These are phyloP conservation scores for Chinchilla lanigera DNA, from an alignment of 2,113 vertebrate species.

Conservation along the genomic window DNA sequence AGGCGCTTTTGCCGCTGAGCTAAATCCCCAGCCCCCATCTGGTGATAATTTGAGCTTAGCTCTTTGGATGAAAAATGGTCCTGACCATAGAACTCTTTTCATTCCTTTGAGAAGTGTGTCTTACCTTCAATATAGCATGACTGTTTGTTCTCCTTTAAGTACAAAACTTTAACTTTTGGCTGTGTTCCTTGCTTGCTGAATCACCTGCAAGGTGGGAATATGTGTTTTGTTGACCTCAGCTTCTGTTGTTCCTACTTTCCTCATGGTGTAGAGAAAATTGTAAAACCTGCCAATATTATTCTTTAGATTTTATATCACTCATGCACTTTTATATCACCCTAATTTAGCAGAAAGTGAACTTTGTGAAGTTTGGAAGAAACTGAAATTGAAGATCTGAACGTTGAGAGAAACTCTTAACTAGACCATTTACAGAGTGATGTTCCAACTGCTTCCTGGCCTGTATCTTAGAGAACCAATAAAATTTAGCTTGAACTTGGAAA, in stretches of 20 bases:
- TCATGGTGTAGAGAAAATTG: not conserved
- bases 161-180: not conserved
- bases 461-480: constrained; percentile 17
- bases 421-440: not conserved
- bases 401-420: constrained; percentile 29
- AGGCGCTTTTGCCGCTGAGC: too few relatives aligned
- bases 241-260: not conserved
- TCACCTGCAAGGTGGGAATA: not conserved
- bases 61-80: not conserved
- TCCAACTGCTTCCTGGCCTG: not conserved
- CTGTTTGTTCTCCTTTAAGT: not conserved
- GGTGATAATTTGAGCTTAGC: not conserved
- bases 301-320: not conserved
- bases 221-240: not conserved
- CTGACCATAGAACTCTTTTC: not conserved
- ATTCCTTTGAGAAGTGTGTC: not conserved
- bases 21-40: too few relatives aligned
- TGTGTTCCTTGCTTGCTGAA: not conserved
- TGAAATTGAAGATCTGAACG: not conserved
- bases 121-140: not conserved
- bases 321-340: not conserved
- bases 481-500: constrained; percentile 56
- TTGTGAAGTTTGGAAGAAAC: not conserved
- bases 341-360: constrained; percentile 13
- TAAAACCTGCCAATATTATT: not conserved